Percentiles rank a stretch among this genome's conserved stretches.
Conservation (phyloP, 2,888 invertebrate species). For the Rhagophthalmus giganteus region DNA sequence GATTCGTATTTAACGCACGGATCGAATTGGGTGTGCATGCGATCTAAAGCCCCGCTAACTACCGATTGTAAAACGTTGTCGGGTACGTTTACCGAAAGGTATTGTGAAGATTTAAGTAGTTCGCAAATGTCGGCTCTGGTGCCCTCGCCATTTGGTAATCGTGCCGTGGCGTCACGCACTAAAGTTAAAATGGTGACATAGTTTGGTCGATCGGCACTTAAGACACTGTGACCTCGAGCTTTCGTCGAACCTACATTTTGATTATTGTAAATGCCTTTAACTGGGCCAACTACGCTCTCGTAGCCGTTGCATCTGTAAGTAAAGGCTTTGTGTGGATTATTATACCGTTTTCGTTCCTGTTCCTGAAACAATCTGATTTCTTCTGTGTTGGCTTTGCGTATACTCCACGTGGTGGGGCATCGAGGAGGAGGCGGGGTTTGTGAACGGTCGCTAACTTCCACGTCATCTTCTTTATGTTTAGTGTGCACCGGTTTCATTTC, state of each 20-base stretch:
- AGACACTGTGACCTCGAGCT: conserved; percentile 82
- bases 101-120: conserved; percentile 70
- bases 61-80: conserved; percentile 78
- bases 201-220: conserved; percentile 81
- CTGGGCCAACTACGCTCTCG: conserved; percentile 48
- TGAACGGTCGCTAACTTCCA: conserved; percentile 52
- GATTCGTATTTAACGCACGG: conserved; percentile 94
- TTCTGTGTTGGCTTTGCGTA: conserved; percentile 74
- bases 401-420: conserved; percentile 81
- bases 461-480: conserved; percentile 51
- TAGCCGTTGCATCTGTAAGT: conserved; percentile 71
- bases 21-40: conserved; percentile 87
- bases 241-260: conserved; percentile 61
- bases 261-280: conserved; percentile 76
- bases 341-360: conserved; percentile 83
- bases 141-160: conserved; percentile 93
- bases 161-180: conserved; percentile 91
- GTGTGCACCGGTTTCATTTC: conserved; percentile 48
- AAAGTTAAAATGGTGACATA: conserved; percentile 88
- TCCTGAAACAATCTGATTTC: conserved; percentile 77
- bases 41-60: conserved; percentile 87
- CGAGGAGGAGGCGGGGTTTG: conserved; percentile 62
- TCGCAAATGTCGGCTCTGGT: conserved; percentile 90
- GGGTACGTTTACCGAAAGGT: conserved; percentile 58
- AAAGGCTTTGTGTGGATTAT: conserved; percentile 88